Evolutionary conservation across 2,888 invertebrate species (phyloP).

Genomic region (Nineta flava): DNA sequence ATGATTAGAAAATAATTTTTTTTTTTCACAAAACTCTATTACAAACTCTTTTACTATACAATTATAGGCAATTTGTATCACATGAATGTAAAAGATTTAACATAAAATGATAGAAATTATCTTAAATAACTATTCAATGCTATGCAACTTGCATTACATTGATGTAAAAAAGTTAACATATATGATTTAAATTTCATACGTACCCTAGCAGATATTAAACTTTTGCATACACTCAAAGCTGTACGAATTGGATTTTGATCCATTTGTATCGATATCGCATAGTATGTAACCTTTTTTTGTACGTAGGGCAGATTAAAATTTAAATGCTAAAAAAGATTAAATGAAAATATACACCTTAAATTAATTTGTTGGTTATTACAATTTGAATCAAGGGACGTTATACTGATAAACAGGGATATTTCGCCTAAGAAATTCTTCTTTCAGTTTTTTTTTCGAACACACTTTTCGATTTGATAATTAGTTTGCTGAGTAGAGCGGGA

Average conservation of each 20-base stretch:
- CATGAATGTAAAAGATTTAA: too few species aligned
- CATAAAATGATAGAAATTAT: too few species aligned
- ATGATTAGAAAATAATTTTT: neutral
- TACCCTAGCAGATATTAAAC: constrained; percentile 70
- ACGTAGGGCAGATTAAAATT: constrained; percentile 74
- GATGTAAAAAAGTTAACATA: too few species aligned
- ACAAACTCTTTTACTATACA: neutral
- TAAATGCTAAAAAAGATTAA: constrained; percentile 46
- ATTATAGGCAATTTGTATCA: too few species aligned
- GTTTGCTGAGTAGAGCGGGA: too few species aligned
- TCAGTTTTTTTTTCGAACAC: too few species aligned
- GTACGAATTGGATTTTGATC: constrained; percentile 91
- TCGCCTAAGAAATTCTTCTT: neutral
- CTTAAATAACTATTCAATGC: too few species aligned
- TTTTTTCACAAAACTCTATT: neutral
- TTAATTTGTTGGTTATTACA: too few species aligned
- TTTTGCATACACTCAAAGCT: constrained; percentile 83
- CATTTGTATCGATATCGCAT: constrained; percentile 81
- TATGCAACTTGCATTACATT: too few species aligned
- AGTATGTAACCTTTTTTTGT: constrained; percentile 70
- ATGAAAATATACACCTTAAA: constrained; percentile 7
- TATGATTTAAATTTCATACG: constrained; percentile 26
- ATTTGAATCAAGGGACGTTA: neutral
- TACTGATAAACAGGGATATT: neutral
- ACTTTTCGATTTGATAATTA: too few species aligned